Percentiles rank a stretch among this genome's conserved stretches.
phyloP scores from a whole-genome alignment of 2,113 vertebrate species.

The Salvelinus alpinus region DNA sequence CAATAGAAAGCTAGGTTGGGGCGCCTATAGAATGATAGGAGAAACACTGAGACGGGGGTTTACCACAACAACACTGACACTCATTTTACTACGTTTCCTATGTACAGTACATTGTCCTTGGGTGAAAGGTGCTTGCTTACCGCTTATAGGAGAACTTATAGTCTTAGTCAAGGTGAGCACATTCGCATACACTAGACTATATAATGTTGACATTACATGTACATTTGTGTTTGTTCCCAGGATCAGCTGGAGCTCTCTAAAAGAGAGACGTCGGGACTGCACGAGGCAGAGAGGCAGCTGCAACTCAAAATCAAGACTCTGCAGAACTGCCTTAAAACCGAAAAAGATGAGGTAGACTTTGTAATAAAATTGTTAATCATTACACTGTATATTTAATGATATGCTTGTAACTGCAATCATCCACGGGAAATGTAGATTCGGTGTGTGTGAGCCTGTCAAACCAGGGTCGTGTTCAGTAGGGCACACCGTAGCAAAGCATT shows the following conservation, averaged over 20 bases:
- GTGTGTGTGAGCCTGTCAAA: not conserved
- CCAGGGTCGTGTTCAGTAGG: too few relatives aligned
- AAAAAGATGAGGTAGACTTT: conserved; percentile 89
- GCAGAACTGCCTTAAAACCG: conserved; percentile 91
- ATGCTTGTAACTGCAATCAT: not conserved
- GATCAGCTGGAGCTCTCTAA: conserved; percentile 89
- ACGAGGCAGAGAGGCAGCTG: conserved; percentile 92
- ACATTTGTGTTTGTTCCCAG: conserved; percentile 64
- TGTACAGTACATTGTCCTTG: too few relatives aligned
- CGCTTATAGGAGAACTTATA: not conserved
- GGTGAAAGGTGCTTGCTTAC: too few relatives aligned
- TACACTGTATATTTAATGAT: not conserved
- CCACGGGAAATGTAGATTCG: not conserved
- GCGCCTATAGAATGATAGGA: too few relatives aligned
- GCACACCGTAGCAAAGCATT: too few relatives aligned
- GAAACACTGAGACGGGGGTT: too few relatives aligned
- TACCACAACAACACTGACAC: too few relatives aligned
- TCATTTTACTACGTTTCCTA: too few relatives aligned
- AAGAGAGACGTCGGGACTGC: conserved; percentile 88
- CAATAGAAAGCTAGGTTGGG: too few relatives aligned
- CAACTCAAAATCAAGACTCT: conserved; percentile 92
- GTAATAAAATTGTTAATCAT: not conserved
- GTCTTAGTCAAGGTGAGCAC: too few relatives aligned
- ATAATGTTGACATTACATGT: not conserved
- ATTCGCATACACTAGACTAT: not conserved